These are phyloP conservation scores for Nemoura dubitans DNA, from an alignment of 2,888 invertebrate genomes.

Conservation along the genomic window DNA sequence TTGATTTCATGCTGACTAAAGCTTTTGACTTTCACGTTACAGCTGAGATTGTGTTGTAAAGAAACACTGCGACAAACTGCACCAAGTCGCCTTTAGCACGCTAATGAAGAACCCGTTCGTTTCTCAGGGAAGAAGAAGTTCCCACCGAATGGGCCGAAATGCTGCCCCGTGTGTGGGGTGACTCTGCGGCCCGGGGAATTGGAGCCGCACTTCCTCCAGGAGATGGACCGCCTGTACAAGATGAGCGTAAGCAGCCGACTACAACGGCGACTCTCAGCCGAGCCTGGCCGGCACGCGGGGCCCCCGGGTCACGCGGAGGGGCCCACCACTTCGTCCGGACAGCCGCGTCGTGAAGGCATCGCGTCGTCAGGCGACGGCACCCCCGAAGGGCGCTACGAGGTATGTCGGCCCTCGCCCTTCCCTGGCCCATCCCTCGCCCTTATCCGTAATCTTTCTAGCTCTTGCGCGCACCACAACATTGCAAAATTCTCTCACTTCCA, in stretches of 20 bases:
- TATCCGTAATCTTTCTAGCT: no score
- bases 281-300: constrained; percentile 18
- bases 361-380: constrained; percentile 60
- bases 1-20: no score
- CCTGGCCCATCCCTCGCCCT: no score
- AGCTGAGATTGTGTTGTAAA: no score
- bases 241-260: constrained; percentile 54
- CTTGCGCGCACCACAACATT: no score
- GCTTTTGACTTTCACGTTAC: no score
- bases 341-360: constrained; percentile 60
- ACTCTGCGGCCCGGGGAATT: constrained; percentile 84
- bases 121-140: constrained; percentile 66
- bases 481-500: no score
- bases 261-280: constrained; percentile 37
- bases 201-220: constrained; percentile 82
- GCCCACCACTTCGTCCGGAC: constrained; percentile 52
- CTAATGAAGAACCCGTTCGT: no score
- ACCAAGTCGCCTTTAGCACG: no score
- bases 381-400: constrained; percentile 74
- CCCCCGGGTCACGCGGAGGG: constrained; percentile 20
- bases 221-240: constrained; percentile 77
- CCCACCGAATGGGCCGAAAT: constrained; percentile 73
- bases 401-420: no score
- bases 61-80: no score
- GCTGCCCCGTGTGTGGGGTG: constrained; percentile 89